Base-by-base conservation (phyloP, 2,113 vertebrate genomes). In the Oceanodroma tethys region DNA sequence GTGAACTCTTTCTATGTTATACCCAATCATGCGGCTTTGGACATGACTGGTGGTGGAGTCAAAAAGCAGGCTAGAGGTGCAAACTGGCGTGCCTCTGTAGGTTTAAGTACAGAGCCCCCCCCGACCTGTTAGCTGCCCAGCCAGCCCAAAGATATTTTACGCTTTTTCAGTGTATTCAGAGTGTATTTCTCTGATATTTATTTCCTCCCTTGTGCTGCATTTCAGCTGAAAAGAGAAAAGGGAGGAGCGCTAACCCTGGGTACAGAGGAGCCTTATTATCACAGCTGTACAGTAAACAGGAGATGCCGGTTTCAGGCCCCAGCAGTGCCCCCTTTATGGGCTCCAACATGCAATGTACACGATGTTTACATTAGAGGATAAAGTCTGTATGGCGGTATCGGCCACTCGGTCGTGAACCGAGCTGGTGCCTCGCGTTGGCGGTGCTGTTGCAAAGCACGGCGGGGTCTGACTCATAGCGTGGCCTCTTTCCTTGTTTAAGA, bases 401-500 rank as follows among this genome's bases (percentile, higher is more conserved):
- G 59, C 32, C 3, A 7, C 32, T 81, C 0, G 0, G n/a, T 17
- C 84, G 63, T 43, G 58, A 93, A 30, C 3, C 0, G 3, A 84
- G 72, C 71, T 73, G 29, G 19, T 55, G 67, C 68, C 83, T 87
- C 7, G 6, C 12, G 2, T 22, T 48, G 75, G 36, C 3, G 3
- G n/a, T 59, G 29, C 75, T 82, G 48, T 60, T 94, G 40, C 52
- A 55, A 86, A 81, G 23, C 4, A 0, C 13, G 11, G 60, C 6
- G 1, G 7, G 59, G 17, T 70, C 62, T 93, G 81, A 96, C 81
- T 95, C 50, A 78, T n/a, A 53, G 91, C 5, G 0, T 72, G 94
- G 59, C 62, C 83, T 98, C 95, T 97, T 71, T 97, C 93, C 79
- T 98, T 96, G 27, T 94, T 98, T 95, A 92, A 98, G 98, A 98